Evolutionary conservation across 2,113 vertebrate species (phyloP), one percentile per base, ranked within the genome.

Genomic region (Parus major): DNA sequence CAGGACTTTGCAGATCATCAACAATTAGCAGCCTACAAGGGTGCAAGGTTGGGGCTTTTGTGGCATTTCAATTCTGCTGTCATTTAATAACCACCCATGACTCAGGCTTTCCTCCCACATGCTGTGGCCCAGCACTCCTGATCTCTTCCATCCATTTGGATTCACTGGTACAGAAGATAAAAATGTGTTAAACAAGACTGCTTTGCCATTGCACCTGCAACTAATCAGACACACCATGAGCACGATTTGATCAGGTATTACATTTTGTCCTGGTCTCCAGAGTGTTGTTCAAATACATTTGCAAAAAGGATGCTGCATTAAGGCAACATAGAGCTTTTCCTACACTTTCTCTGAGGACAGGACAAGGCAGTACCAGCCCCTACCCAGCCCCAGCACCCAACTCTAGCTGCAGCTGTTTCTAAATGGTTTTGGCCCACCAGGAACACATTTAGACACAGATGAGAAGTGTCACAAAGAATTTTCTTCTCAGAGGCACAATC

Each of bases 21-120:
- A 56, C 68, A 92, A 71, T 75, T 78, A 83, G 60, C 42, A 90
- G 41, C 80, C 82, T 68, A 75, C 80, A 63, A 5, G 8, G 59
- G 60, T 28, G 44, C 81, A 75, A 9, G 0, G 88, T 35, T 31
- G 28, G 71, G 82, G 41, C 56, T 95, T 94, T 86, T 7, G 27
- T 93, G 72, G 69, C 72, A 84, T 90, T 92, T 86, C 53, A 86
- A 52, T 92, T 75, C 86, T 60, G 49, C 53, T 86, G 90, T 64
- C 75, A 73, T 83, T 88, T 83, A 82, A 92, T 71, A 83, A 92
- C 52, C 44, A 65, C 47, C 72, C 71, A 55, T 94, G 90, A 96
- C 85, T 95, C 92, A 94, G 84, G 55, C 85, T 70, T 83, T 70
- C 75, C 69, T 90, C 92, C 82, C 92, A 94, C 94, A 50, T 3